Conservation (phyloP, 2,797 vertebrate species). For the Gambelia wislizenii region DNA sequence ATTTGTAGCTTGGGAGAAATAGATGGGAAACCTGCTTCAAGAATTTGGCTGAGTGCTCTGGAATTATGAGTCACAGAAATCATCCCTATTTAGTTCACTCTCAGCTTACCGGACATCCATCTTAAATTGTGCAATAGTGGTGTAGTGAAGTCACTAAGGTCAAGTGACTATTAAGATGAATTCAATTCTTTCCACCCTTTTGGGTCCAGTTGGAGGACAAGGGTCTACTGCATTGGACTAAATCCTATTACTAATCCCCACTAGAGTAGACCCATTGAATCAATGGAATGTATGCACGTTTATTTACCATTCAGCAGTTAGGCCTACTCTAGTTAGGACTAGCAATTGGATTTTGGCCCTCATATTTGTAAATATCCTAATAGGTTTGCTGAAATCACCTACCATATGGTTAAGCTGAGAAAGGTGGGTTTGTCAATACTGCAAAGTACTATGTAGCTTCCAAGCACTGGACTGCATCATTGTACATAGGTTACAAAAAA, state of each 20-base stretch:
- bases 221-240: background rate
- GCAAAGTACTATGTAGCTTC: background rate
- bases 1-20: background rate
- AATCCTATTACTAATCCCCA: background rate
- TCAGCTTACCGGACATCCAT: background rate
- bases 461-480: background rate
- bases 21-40: background rate
- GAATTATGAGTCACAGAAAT: slow-evolving; percentile 21
- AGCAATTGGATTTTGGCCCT: too few relatives aligned
- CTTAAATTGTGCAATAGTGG: background rate
- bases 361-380: too few relatives aligned
- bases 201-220: background rate
- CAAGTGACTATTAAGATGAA: background rate
- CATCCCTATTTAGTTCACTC: background rate
- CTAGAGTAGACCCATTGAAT: too few relatives aligned
- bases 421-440: background rate
- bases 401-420: background rate
- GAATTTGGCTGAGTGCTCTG: background rate
- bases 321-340: too few relatives aligned
- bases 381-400: background rate
- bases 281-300: too few relatives aligned
- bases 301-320: too few relatives aligned
- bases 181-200: background rate
- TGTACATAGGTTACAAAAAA: background rate
- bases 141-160: background rate